Percentiles rank a stretch among this genome's conserved stretches.
These are phyloP conservation scores for Sthenelais limicola DNA, from an alignment of 2,888 invertebrate genomes.

Conservation along the genomic window DNA sequence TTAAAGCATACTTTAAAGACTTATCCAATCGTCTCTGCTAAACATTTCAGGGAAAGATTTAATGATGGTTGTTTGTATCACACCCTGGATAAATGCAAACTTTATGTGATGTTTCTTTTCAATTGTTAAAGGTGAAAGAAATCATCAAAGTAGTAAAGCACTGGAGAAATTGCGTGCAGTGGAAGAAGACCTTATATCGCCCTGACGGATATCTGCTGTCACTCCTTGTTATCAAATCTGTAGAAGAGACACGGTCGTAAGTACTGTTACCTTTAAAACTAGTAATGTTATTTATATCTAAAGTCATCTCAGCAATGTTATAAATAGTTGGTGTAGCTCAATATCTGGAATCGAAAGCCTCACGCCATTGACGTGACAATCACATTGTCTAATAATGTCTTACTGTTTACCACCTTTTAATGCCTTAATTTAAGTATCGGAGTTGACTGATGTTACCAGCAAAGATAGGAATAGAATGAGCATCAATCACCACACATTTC, in stretches of 20 bases:
- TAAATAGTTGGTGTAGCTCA: background rate
- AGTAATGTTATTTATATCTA: background rate
- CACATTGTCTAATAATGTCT: background rate
- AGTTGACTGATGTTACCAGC: no score
- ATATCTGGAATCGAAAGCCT: background rate
- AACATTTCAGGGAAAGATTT: background rate
- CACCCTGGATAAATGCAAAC: no score
- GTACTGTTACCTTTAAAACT: slow-evolving; percentile 5
- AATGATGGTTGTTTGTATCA: background rate
- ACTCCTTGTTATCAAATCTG: slow-evolving; percentile 53
- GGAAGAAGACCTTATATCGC: slow-evolving; percentile 49
- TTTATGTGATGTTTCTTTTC: no score
- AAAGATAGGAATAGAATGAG: no score
- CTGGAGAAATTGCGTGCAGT: slow-evolving; percentile 54
- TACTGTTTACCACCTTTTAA: no score
- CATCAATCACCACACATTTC: no score
- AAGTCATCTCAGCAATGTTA: background rate
- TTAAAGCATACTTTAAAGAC: no score
- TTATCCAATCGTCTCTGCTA: background rate
- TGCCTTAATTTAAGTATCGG: no score
- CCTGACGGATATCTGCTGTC: slow-evolving; percentile 53
- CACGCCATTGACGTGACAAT: no score
- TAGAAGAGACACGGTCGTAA: slow-evolving; percentile 51
- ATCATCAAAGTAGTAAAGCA: slow-evolving; percentile 55
- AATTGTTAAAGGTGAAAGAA: slow-evolving; percentile 54